Percentiles rank a stretch among this genome's conserved stretches.
Evolutionary conservation across 2,797 vertebrate species (phyloP).

Genomic region (Molothrus ater): DNA sequence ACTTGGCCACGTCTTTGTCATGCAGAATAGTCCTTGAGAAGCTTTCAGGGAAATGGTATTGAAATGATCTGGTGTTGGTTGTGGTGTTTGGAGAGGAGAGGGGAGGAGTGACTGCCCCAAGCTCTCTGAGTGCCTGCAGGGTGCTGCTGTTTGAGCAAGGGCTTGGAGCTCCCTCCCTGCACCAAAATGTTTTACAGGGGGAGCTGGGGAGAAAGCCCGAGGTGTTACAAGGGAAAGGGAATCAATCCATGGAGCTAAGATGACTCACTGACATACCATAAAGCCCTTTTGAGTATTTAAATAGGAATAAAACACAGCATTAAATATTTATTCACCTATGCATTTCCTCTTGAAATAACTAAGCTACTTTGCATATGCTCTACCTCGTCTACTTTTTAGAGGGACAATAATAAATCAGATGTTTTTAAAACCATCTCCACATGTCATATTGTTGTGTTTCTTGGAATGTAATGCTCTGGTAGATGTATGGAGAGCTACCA

Average conservation of each 20-base stretch:
- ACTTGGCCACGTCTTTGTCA: neutral
- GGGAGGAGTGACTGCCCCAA: neutral
- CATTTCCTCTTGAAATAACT: neutral
- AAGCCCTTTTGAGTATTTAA: conserved; percentile 25
- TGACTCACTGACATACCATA: neutral
- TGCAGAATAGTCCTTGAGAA: neutral
- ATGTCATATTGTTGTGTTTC: conserved; percentile 30
- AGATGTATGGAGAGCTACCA: neutral
- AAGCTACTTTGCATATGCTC: neutral
- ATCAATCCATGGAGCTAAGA: neutral
- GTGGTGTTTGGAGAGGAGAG: neutral
- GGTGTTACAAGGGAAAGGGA: neutral
- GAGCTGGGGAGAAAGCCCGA: neutral
- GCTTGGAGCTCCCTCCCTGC: neutral
- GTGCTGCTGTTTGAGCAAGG: neutral
- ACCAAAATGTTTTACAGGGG: neutral
- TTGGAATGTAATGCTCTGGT: conserved; percentile 41
- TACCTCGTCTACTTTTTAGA: conserved; percentile 5
- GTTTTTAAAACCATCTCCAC: conserved; percentile 38
- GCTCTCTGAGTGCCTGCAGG: neutral
- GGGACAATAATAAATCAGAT: conserved; percentile 23
- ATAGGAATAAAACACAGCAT: neutral
- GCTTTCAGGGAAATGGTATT: neutral
- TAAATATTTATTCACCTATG: conserved; percentile 21
- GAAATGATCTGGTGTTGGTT: neutral